Evolutionary conservation across 2,113 vertebrate genomes (phyloP).

Genomic region (Microcebus griseorufus): DNA sequence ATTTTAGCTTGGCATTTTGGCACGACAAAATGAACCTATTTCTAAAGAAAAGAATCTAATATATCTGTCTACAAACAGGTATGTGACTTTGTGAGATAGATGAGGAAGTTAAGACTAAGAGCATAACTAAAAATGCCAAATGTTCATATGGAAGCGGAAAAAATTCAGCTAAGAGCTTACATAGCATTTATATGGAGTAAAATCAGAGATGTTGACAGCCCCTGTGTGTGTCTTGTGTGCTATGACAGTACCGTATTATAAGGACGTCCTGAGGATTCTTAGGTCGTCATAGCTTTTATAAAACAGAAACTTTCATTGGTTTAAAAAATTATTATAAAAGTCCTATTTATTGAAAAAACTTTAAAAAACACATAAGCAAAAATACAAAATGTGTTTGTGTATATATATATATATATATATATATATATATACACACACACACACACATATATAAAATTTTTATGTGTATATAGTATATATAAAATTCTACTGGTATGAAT

Average conservation of each 20-base stretch:
- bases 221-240: neutral
- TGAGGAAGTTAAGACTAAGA: constrained; percentile 6
- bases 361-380: neutral
- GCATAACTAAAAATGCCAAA: neutral
- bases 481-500: neutral
- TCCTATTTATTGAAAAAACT: neutral
- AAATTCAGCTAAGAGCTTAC: neutral
- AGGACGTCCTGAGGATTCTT: neutral
- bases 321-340: neutral
- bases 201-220: neutral
- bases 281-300: neutral
- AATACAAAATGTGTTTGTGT: neutral
- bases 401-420: too few species aligned
- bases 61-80: neutral
- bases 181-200: neutral
- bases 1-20: constrained; percentile 36
- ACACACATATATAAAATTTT: too few species aligned
- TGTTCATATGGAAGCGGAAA: neutral
- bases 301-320: neutral
- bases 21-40: neutral
- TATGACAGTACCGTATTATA: neutral
- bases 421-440: too few species aligned
- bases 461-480: too few species aligned
- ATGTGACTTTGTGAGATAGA: neutral
- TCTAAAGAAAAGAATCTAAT: neutral